Conservation (phyloP, 2,888 invertebrate genomes). For the Hydropsyche betteni region DNA sequence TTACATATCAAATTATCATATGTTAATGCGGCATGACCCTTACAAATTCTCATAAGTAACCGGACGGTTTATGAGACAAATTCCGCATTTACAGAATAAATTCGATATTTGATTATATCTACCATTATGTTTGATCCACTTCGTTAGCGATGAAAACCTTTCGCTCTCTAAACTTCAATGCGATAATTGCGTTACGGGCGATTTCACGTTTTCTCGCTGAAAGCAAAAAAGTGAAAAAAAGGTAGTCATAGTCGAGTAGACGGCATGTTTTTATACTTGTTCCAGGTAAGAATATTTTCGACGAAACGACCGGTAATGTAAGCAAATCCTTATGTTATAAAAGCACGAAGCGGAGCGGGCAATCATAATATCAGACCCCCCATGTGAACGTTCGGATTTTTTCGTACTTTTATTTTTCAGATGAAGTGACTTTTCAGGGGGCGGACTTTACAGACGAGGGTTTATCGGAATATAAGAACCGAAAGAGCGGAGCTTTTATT, state of each 20-base stretch:
- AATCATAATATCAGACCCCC: slow-evolving; percentile 49
- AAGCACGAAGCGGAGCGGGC: slow-evolving; percentile 48
- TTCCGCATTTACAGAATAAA: background rate
- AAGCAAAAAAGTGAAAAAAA: background rate
- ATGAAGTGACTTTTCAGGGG: background rate
- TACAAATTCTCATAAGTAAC: background rate
- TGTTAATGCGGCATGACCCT: background rate
- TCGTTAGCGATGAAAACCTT: too few species aligned
- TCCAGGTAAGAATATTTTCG: slow-evolving; percentile 49
- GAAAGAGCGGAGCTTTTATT: slow-evolving; percentile 41
- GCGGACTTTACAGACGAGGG: background rate
- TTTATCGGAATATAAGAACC: slow-evolving; percentile 49
- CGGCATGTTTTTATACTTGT: slow-evolving; percentile 48
- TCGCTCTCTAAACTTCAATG: slow-evolving; percentile 24
- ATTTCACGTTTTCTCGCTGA: slow-evolving; percentile 41
- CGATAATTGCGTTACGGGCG: slow-evolving; percentile 40
- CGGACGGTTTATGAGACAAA: background rate
- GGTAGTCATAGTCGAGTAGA: slow-evolving; percentile 30
- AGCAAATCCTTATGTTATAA: slow-evolving; percentile 50
- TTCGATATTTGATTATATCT: background rate
- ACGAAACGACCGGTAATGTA: slow-evolving; percentile 48
- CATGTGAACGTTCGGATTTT: slow-evolving; percentile 32
- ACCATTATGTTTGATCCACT: background rate
- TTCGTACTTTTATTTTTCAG: background rate
- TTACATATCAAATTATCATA: slow-evolving; percentile 11